A percentile compares a stretch with the other conserved stretches of the same genome.
Evolutionary conservation across 2,113 vertebrate species (phyloP).

Genomic region (Morone saxatilis): DNA sequence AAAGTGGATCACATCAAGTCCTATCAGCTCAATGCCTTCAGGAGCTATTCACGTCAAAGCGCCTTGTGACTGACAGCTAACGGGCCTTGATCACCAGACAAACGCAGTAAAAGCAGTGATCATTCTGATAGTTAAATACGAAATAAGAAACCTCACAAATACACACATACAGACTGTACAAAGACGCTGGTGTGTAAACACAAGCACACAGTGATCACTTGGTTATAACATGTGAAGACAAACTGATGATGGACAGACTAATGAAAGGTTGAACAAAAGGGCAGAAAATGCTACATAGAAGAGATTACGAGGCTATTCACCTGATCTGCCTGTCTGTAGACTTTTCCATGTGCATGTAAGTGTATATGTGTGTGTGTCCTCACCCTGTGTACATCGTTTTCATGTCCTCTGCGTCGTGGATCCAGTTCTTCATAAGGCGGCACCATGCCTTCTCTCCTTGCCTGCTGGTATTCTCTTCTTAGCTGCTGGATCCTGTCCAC

Average conservation of each 20-base stretch:
- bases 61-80: slow-evolving; percentile 43
- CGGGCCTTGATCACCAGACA: slow-evolving; percentile 47
- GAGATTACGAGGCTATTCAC: background rate
- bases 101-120: slow-evolving; percentile 33
- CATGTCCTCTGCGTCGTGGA: slow-evolving; percentile 81
- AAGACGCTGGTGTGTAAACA: background rate
- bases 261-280: background rate
- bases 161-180: background rate
- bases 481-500: slow-evolving; percentile 94
- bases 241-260: background rate
- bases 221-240: background rate
- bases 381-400: slow-evolving; percentile 91
- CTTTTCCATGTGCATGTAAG: background rate
- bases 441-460: slow-evolving; percentile 89
- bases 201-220: background rate
- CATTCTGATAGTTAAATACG: slow-evolving; percentile 11
- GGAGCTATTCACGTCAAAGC: slow-evolving; percentile 52
- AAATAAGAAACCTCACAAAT: slow-evolving; percentile 9
- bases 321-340: background rate
- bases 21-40: slow-evolving; percentile 48
- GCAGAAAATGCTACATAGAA: background rate
- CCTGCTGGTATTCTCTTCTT: slow-evolving; percentile 95
- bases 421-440: slow-evolving; percentile 90
- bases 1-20: slow-evolving; percentile 39
- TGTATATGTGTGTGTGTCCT: slow-evolving; percentile 46